Base-by-base conservation (phyloP, 2,888 invertebrate species). In the Coronaproctus castanopsis region DNA sequence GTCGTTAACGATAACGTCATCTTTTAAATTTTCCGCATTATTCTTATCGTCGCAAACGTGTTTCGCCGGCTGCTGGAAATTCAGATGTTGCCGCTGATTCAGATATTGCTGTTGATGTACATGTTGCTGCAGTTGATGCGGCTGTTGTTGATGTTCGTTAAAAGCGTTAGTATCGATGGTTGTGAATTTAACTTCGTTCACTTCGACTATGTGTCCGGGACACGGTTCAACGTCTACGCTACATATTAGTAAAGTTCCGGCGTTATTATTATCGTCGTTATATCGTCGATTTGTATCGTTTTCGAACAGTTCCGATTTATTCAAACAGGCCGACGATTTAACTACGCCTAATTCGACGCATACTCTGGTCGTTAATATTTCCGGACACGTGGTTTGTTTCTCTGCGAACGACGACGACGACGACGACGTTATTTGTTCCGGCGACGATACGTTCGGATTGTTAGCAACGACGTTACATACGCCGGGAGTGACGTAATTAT, bases 321-420 rank as follows among this genome's bases (percentile, higher is more conserved):
- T 21, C 2, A 21, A 23, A 21, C 22, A 23, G 2, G 23, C 24
- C 14, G 61, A 3, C 22, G 54, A 55, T 54, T 61, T 57, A 22
- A 61, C 18, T 24, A 61, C 57, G 14, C 57, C 61, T 3, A 79
- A 70, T 65, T 80, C 79, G 19, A 79, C 75, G 66, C 78, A 79
- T 2, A 77, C 78, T 24, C 76, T 71, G 1, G 77, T 76, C 0
- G 74, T 71, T 24, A 74, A 66, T 48, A 74, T 71, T 62, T 75
- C 75, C 5, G 73, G 72, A 0, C 71, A 72, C 54, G 69, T 65
- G 52, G 64, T 54, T 24, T 63, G 55, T n/a, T n/a, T n/a, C n/a
- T n/a, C n/a, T n/a, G n/a, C n/a, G n/a, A n/a, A n/a, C 14, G 36
- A 36, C 5, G 36, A 36, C 5, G 5, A 8, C 14, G 5, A 8